A percentile compares a stretch with the other conserved stretches of the same genome.
Conservation (phyloP, 2,888 invertebrate genomes). For the Andrena flavipes region DNA sequence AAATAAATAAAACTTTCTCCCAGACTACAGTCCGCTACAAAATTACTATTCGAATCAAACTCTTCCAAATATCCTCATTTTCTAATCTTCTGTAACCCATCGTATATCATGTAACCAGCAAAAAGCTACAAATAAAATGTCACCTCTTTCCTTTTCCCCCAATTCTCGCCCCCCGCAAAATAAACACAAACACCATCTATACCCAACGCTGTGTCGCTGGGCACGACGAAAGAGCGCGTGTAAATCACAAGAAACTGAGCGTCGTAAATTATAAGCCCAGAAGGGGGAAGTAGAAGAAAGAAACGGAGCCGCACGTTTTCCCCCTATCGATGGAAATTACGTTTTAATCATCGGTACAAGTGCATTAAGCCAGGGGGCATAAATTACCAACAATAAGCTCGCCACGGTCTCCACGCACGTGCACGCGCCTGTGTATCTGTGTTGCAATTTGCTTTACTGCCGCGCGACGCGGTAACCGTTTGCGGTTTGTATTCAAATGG, state of each 20-base stretch:
- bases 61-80: too few species aligned
- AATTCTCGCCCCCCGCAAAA: not conserved
- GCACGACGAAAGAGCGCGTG: not conserved
- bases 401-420: slow-evolving; percentile 37
- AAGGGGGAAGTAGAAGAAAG: slow-evolving; percentile 33
- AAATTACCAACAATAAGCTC: slow-evolving; percentile 52
- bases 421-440: slow-evolving; percentile 25
- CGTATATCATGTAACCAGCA: too few species aligned
- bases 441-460: slow-evolving; percentile 68
- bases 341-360: slow-evolving; percentile 67
- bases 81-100: too few species aligned
- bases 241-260: slow-evolving; percentile 43
- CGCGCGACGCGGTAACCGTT: slow-evolving; percentile 56
- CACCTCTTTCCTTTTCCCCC: not conserved
- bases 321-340: slow-evolving; percentile 66
- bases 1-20: too few species aligned
- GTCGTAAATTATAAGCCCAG: slow-evolving; percentile 51
- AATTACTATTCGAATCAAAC: too few species aligned
- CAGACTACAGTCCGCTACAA: too few species aligned
- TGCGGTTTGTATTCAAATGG: slow-evolving; percentile 67
- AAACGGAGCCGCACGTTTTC: slow-evolving; percentile 46
- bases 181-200: not conserved
- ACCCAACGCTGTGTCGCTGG: not conserved
- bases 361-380: slow-evolving; percentile 61
- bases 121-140: too few species aligned